Evolutionary conservation across 2,113 vertebrate species (phyloP).

Genomic region (Carollia perspicillata): DNA sequence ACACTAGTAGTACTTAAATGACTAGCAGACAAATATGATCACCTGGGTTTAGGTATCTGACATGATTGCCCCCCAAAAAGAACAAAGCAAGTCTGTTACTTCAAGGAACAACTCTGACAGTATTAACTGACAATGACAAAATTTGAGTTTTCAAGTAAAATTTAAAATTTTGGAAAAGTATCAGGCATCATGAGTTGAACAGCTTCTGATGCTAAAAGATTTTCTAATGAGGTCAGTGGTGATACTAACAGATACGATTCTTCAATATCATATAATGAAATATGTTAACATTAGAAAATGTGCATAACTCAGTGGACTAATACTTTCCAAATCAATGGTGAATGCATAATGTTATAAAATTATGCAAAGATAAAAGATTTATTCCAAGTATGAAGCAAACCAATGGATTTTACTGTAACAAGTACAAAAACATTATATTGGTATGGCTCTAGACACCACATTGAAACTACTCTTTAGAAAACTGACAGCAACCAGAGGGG

Average conservation of each 20-base stretch:
- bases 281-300: background rate
- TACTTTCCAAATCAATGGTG: background rate
- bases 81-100: background rate
- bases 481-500: background rate
- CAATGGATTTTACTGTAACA: background rate
- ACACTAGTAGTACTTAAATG: background rate
- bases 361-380: background rate
- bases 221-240: background rate
- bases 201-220: background rate
- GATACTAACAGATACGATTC: background rate
- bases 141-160: conserved; percentile 23
- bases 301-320: background rate
- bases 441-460: background rate
- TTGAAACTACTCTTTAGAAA: background rate
- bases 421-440: background rate
- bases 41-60: background rate
- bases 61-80: background rate
- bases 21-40: background rate
- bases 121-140: conserved; percentile 18
- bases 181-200: background rate
- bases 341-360: background rate
- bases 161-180: background rate
- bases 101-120: background rate
- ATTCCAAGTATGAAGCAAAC: background rate
- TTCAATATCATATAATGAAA: background rate